A percentile compares a stretch with the other conserved stretches of the same genome.
Evolutionary conservation across 2,888 invertebrate species (phyloP).

Genomic region (Hemaris fuciformis): DNA sequence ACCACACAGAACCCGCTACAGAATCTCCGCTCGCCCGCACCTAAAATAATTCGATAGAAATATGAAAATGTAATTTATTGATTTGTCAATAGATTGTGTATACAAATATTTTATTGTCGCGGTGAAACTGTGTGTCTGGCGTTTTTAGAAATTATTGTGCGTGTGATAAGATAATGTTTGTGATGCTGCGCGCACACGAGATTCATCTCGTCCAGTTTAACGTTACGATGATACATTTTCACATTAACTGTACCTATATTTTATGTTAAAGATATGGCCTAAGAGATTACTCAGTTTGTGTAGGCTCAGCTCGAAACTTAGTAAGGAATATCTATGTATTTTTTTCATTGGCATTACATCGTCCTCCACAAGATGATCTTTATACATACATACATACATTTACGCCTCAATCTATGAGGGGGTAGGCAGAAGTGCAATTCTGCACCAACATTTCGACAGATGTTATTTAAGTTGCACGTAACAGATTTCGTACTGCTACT

Average conservation of each 20-base stretch:
- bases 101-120: conserved; percentile 9
- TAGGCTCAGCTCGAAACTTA: no score
- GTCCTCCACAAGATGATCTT: no score
- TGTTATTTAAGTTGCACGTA: no score
- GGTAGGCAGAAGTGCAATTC: no score
- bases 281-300: no score
- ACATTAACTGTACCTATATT: not conserved
- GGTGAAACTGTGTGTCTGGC: conserved; percentile 5
- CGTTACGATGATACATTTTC: not conserved
- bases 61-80: conserved; percentile 12
- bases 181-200: conserved; percentile 24
- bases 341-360: no score
- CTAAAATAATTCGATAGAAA: not conserved
- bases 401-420: no score
- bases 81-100: conserved; percentile 7
- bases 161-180: conserved; percentile 47
- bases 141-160: conserved; percentile 37
- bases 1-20: not conserved
- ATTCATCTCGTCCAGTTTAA: not conserved
- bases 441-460: no score
- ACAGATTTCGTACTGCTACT: no score
- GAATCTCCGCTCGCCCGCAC: not conserved
- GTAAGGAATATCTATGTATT: no score
- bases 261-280: not conserved
- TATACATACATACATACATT: no score